phyloP scores from a whole-genome alignment of 2,113 vertebrate species.

The Speoplatyrhinus poulsoni region DNA sequence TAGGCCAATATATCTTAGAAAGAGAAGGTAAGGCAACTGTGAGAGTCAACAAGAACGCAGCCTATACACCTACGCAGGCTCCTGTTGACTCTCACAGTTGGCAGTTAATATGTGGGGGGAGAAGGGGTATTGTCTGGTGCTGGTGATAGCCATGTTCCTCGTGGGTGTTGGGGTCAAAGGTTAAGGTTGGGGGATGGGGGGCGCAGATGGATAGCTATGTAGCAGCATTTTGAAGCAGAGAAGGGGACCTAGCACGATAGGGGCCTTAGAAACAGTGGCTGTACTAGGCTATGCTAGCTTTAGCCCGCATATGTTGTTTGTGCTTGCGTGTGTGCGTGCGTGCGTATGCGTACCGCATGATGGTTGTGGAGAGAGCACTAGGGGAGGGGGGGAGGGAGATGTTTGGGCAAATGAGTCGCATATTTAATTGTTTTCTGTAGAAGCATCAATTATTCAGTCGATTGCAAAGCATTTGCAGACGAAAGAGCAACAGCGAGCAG shows the following conservation, averaged over 20 bases:
- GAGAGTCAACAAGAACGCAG: too few species aligned
- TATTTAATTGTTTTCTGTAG: slow-evolving; percentile 39
- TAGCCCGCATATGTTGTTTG: background rate
- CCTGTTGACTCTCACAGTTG: too few species aligned
- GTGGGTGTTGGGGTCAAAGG: slow-evolving; percentile 3
- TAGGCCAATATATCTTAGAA: background rate
- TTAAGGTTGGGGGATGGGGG: background rate
- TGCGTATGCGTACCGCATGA: background rate
- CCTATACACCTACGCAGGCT: too few species aligned
- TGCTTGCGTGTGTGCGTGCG: slow-evolving; percentile 4
- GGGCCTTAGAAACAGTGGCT: background rate
- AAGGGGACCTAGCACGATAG: too few species aligned
- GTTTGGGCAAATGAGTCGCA: slow-evolving; percentile 6
- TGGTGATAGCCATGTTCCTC: slow-evolving; percentile 1
- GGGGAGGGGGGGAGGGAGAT: background rate
- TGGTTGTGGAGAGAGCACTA: background rate
- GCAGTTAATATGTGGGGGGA: too few species aligned
- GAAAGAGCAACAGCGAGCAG: slow-evolving; percentile 5
- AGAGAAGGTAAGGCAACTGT: too few species aligned
- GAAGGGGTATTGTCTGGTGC: background rate
- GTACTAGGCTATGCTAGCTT: background rate
- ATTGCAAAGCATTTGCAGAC: slow-evolving; percentile 21
- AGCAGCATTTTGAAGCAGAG: background rate
- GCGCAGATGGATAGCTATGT: background rate
- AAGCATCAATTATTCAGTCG: slow-evolving; percentile 59